Evolutionary conservation across 2,797 vertebrate genomes (phyloP), one percentile per base, ranked within the genome.

Genomic region (Psittacula echo): DNA sequence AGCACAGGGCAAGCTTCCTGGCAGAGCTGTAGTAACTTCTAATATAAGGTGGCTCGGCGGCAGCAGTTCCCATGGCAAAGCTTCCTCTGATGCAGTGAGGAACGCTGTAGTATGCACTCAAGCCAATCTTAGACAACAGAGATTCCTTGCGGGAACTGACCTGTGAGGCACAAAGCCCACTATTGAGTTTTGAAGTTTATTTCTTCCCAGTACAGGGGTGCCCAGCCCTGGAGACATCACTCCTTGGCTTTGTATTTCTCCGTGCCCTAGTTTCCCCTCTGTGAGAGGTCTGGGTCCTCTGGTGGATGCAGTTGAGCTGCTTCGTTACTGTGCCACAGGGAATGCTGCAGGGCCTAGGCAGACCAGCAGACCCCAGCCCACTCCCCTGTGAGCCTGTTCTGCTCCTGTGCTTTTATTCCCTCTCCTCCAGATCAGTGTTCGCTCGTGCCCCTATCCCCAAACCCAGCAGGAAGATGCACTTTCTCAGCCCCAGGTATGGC

Each of bases 21-120:
- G 77, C 86, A 90, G 94, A 92, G 94, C 94, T 32, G 61, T 87
- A 95, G 93, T 93, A 92, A 83, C 74, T 95, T 79, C 90, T 95
- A 53, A 89, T 93, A n/a, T 6, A 58, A 90, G 74, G 86, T 85
- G 90, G 84, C 84, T 94, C 7, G 0, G 86, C 15, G 23, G 58
- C 78, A 90, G 96, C 88, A 77, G 90, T 39, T 97, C 92, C 84
- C 72, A 74, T 85, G 75, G 94, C 14, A n/a, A 84, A 90, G 54
- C 80, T 86, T 17, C 91, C 93, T 83, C 42, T 7, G 5, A 17
- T 3, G 4, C 5, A 2, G 11, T 23, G 62, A 32, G 84, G 51
- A 92, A 61, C 32, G 73, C 82, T 62, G 75, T 39, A n/a, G 32
- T 2, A 0, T 39, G 58, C 5, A 4, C 71, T 89, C 22, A n/a